Conservation (phyloP, 2,113 vertebrate genomes). For the Ageneiosus marmoratus region DNA sequence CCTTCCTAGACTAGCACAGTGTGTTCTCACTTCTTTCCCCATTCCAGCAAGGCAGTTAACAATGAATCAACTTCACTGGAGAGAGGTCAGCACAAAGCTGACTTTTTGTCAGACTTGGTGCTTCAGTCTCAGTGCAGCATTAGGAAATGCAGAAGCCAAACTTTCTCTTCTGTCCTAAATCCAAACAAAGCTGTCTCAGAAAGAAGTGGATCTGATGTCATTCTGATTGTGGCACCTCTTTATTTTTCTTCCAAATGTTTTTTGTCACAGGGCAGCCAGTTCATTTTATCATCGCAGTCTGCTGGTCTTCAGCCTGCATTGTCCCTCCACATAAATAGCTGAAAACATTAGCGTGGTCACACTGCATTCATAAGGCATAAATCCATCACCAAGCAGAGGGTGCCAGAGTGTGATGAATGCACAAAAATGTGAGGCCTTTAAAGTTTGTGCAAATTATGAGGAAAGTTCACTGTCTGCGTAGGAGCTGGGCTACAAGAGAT, state of each 20-base stretch:
- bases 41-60: slow-evolving; percentile 64
- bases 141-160: background rate
- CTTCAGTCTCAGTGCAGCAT: slow-evolving; percentile 44
- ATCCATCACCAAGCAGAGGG: slow-evolving; percentile 64
- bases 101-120: background rate
- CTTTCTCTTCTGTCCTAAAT: background rate
- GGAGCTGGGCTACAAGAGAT: slow-evolving; percentile 74
- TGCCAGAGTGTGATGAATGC: slow-evolving; percentile 70
- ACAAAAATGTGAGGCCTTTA: slow-evolving; percentile 73
- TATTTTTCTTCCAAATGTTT: background rate
- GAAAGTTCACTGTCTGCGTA: slow-evolving; percentile 69
- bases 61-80: slow-evolving; percentile 56
- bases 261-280: slow-evolving; percentile 26
- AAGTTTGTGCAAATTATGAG: slow-evolving; percentile 71
- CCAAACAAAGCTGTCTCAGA: slow-evolving; percentile 37
- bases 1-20: slow-evolving; percentile 58
- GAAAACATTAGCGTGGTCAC: slow-evolving; percentile 54
- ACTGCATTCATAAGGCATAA: slow-evolving; percentile 66
- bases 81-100: background rate
- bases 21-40: slow-evolving; percentile 67
- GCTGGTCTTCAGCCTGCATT: slow-evolving; percentile 54
- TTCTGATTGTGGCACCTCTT: slow-evolving; percentile 10
- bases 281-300: slow-evolving; percentile 45
- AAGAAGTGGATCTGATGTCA: slow-evolving; percentile 34
- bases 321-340: slow-evolving; percentile 65